These are phyloP conservation scores for Julus scanicus DNA, from an alignment of 2,888 invertebrate species.

Conservation along the genomic window DNA sequence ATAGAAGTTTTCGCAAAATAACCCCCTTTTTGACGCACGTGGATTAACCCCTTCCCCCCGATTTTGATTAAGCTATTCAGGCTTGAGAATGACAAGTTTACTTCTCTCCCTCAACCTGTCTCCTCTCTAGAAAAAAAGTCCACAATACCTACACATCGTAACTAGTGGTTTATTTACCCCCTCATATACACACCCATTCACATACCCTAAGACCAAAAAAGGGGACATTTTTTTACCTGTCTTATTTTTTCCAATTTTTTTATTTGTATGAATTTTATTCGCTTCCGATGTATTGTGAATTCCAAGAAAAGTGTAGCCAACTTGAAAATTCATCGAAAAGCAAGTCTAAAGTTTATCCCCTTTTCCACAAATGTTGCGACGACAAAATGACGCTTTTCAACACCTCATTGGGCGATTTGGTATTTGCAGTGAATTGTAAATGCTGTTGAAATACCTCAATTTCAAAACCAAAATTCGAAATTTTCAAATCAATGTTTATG, in stretches of 20 bases:
- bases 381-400: too few species aligned
- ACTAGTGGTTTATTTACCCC: neutral
- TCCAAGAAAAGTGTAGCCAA: neutral
- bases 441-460: too few species aligned
- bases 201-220: neutral
- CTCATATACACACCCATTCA: neutral
- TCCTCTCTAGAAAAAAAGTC: neutral
- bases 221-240: neutral
- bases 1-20: neutral
- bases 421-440: too few species aligned
- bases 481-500: too few species aligned
- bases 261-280: neutral
- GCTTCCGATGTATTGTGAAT: neutral
- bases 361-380: neutral
- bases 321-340: neutral
- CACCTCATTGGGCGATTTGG: too few species aligned
- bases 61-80: constrained; percentile 37
- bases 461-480: too few species aligned
- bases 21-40: neutral
- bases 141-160: neutral
- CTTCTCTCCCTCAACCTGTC: neutral
- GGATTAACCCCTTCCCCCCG: neutral
- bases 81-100: constrained; percentile 23
- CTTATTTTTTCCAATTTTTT: neutral
- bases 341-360: neutral